Evolutionary conservation across 2,888 invertebrate genomes (phyloP).

Genomic region (Iselma pallidipennis): DNA sequence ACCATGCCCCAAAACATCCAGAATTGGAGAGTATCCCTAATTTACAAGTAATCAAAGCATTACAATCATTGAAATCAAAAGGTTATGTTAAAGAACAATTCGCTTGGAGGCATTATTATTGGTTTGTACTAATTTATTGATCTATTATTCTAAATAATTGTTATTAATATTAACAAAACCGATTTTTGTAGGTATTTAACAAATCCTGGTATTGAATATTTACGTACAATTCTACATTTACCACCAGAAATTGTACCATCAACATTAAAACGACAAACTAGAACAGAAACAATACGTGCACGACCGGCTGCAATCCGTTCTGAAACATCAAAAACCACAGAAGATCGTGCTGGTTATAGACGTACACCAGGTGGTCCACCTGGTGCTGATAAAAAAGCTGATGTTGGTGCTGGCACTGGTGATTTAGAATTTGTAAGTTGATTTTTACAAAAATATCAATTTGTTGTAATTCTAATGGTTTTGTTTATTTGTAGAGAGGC

Average conservation of each 20-base stretch:
- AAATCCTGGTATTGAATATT: conserved; percentile 96
- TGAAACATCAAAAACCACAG: conserved; percentile 73
- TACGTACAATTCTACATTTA: conserved; percentile 92
- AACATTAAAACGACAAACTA: conserved; percentile 89
- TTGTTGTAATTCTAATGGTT: not conserved
- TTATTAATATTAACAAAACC: no score
- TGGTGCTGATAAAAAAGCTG: conserved; percentile 89
- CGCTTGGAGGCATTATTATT: conserved; percentile 99
- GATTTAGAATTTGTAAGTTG: conserved; percentile 77
- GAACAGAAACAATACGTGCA: conserved; percentile 83
- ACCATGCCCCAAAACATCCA: conserved; percentile 96
- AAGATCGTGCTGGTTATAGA: conserved; percentile 84
- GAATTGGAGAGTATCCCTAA: conserved; percentile 94
- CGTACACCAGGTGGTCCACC: conserved; percentile 68
- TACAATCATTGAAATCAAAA: conserved; percentile 95
- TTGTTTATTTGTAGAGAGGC: conserved; percentile 68
- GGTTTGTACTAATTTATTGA: conserved; percentile 61
- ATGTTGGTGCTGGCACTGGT: conserved; percentile 93
- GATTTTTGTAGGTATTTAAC: conserved; percentile 80
- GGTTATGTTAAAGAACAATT: conserved; percentile 99
- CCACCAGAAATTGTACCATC: conserved; percentile 99
- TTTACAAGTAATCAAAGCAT: conserved; percentile 97
- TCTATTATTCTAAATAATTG: not conserved
- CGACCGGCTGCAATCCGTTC: conserved; percentile 70
- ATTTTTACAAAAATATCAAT: not conserved